Percentiles rank a stretch among this genome's conserved stretches.
These are phyloP conservation scores for Centropus bengalensis DNA, from an alignment of 2,113 vertebrate species.

Conservation along the genomic window DNA sequence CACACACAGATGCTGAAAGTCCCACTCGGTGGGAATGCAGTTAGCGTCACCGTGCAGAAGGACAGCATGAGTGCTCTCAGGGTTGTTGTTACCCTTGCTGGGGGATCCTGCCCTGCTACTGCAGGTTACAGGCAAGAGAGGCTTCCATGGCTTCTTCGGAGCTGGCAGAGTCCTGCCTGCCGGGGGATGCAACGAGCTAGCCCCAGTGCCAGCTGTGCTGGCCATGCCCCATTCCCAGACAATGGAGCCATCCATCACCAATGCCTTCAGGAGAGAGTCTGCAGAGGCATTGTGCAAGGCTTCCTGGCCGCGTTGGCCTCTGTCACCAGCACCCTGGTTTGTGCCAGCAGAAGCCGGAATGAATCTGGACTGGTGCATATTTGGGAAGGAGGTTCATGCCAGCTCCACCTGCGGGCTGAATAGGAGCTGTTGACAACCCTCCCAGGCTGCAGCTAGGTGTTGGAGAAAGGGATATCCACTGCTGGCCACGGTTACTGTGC, in stretches of 20 bases:
- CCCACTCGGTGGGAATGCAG: too few relatives aligned
- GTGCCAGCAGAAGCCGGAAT: slow-evolving; percentile 41
- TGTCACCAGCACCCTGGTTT: slow-evolving; percentile 6
- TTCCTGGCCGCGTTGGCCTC: slow-evolving; percentile 2
- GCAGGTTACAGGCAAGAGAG: neutral
- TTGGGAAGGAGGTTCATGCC: neutral
- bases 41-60: neutral
- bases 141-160: neutral
- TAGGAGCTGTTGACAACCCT: neutral
- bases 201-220: slow-evolving; percentile 7
- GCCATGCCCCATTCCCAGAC: slow-evolving; percentile 40
- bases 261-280: slow-evolving; percentile 59
- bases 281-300: slow-evolving; percentile 5
- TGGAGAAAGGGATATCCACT: accelerated
- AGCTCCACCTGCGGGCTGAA: neutral
- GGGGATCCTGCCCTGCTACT: neutral
- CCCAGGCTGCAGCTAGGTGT: neutral
- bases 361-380: accelerated
- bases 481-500: neutral
- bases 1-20: neutral
- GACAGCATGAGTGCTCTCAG: accelerated
- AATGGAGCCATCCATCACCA: slow-evolving; percentile 58
- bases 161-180: neutral
- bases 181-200: neutral
- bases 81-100: neutral